A percentile compares a stretch with the other conserved stretches of the same genome.
These are phyloP conservation scores for Diorhabda sublineata DNA, from an alignment of 1,140 invertebrate genomes.

Conservation along the genomic window DNA sequence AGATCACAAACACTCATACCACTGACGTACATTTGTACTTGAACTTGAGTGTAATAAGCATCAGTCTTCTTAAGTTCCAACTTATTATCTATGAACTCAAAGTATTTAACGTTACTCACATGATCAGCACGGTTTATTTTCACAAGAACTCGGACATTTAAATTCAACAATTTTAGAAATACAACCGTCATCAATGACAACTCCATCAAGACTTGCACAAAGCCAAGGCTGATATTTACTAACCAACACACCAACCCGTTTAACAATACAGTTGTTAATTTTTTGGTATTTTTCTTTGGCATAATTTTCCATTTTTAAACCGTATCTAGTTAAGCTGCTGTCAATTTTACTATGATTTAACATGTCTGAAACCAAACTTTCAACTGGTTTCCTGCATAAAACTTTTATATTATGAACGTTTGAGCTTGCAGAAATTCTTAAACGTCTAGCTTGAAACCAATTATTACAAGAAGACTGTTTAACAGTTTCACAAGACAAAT, in stretches of 20 bases:
- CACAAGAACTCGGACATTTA: conserved; percentile 36
- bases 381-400: not conserved
- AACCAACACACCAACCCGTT: conserved; percentile 28
- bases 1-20: conserved; percentile 34
- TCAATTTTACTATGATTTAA: not conserved
- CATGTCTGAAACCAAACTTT: not conserved
- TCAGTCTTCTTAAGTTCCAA: conserved; percentile 27
- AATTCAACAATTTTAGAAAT: conserved; percentile 35
- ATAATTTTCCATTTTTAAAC: not conserved
- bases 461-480: not conserved
- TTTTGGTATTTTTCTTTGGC: not conserved
- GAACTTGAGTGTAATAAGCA: conserved; percentile 34
- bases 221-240: conserved; percentile 34
- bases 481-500: not conserved
- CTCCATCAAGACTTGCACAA: conserved; percentile 34
- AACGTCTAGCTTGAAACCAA: not conserved
- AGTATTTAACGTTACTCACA: conserved; percentile 33
- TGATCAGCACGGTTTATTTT: conserved; percentile 25
- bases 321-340: not conserved
- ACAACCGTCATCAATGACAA: conserved; percentile 27
- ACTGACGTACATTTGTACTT: conserved; percentile 39
- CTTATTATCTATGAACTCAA: conserved; percentile 23
- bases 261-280: conserved; percentile 14
- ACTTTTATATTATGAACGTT: not conserved
- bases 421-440: not conserved